Percentiles rank a stretch among this genome's conserved stretches.
Evolutionary conservation across 2,888 invertebrate species (phyloP).

Genomic region (Megastigmus dorsalis): DNA sequence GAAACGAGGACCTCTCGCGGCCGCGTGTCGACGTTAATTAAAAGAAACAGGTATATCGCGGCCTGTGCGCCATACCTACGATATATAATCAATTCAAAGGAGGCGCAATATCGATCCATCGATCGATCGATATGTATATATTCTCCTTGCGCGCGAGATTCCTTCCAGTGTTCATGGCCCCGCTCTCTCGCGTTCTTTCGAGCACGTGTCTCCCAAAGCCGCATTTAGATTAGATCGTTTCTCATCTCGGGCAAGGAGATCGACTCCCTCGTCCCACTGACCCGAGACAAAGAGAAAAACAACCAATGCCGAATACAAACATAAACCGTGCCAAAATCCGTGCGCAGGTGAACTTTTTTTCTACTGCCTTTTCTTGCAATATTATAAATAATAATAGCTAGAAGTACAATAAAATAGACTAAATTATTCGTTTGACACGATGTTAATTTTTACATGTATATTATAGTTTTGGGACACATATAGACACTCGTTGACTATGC

Average conservation of each 20-base stretch:
- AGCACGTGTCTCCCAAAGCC: not conserved
- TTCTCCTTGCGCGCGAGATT: no score
- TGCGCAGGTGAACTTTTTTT: not conserved
- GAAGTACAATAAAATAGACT: no score
- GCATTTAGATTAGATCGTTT: conserved; percentile 35
- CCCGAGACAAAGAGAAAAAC: not conserved
- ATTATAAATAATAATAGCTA: no score
- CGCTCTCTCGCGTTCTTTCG: not conserved
- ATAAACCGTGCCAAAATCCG: not conserved
- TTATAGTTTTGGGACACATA: no score
- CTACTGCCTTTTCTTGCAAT: no score
- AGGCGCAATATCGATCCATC: conserved; percentile 26
- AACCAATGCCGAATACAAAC: not conserved
- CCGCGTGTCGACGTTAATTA: conserved; percentile 28
- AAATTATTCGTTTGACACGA: no score
- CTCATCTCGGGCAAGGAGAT: conserved; percentile 18
- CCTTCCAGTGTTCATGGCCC: not conserved
- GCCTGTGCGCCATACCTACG: no score
- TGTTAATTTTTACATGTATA: no score
- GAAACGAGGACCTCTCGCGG: no score
- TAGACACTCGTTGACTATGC: no score
- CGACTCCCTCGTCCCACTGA: conserved; percentile 2
- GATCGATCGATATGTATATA: no score
- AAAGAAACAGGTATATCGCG: conserved; percentile 33
- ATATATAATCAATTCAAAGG: conserved; percentile 22